Evolutionary conservation across 1,140 invertebrate genomes (phyloP), one percentile per base, ranked within the genome.

Genomic region (Amyelois transitella): DNA sequence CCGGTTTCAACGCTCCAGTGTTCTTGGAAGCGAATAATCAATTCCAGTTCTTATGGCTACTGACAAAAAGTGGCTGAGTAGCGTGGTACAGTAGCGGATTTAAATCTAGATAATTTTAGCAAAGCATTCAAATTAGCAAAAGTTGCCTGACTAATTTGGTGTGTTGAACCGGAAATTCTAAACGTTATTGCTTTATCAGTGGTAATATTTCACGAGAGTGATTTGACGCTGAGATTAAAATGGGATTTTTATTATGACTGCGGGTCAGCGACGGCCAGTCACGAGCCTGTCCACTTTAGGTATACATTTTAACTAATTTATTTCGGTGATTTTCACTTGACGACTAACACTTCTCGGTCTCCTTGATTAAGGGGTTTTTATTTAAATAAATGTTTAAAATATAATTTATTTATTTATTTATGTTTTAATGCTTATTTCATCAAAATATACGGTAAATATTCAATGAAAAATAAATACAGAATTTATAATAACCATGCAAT

Each of bases 201-300:
- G 58, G 61, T 60, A 72, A 81, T 83, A 83, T 75, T 81, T 81
- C 66, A 72, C 61, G 65, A 72, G 67, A 64, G 47, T 55, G 66
- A 69, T 73, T 76, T 77, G 77, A 77, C 70, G 55, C 64, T 54
- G 53, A 75, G 72, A 82, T 75, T 75, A 79, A 73, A 72, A 66
- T 64, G 62, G 64, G 51, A 57, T 62, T 19, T 55, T 61, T 66
- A 65, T 69, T 60, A 61, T 62, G 54, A 55, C 58, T 66, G 62
- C 60, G 73, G 65, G 72, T 76, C 74, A 79, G 67, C 72, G 72
- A 59, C 77, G 68, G 54, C 60, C 66, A 79, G 81, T 87, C 84
- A 87, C 84, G 81, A 86, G 61, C 72, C 48, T 60, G 68, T 53
- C 77, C 73, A 81, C 77, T 82, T 81, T 78, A 73, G n/a, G n/a